Evolutionary conservation across 2,888 invertebrate genomes (phyloP).

Genomic region (Xylota sylvarum): DNA sequence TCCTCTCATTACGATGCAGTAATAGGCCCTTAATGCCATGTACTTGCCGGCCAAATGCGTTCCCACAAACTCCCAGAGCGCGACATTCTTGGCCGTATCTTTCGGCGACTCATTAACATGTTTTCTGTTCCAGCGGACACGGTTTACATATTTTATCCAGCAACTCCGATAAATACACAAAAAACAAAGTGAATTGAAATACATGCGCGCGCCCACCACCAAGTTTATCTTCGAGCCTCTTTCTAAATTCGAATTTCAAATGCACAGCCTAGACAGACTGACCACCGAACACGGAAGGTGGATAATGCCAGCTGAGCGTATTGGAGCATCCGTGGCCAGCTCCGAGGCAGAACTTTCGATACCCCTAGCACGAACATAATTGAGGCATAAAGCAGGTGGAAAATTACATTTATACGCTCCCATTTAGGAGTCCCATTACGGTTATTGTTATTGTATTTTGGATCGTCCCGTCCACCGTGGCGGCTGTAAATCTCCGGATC

Average conservation of each 20-base stretch:
- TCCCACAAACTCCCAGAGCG: conserved; percentile 68
- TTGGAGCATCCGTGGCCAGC: conserved; percentile 42
- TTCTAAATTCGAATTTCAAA: conserved; percentile 51
- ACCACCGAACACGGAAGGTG: conserved; percentile 48
- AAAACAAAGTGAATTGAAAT: conserved; percentile 60
- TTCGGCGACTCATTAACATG: conserved; percentile 72
- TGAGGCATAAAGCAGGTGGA: conserved; percentile 77
- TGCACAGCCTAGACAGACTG: conserved; percentile 49
- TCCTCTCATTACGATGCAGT: conserved; percentile 67
- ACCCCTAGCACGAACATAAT: conserved; percentile 72
- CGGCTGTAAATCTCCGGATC: conserved; percentile 70
- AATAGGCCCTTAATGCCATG: conserved; percentile 72
- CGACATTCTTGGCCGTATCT: conserved; percentile 68
- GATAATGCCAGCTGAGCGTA: conserved; percentile 63
- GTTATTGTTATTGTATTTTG: conserved; percentile 73
- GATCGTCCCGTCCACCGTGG: conserved; percentile 54
- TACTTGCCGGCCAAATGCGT: conserved; percentile 71
- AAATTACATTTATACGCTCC: conserved; percentile 75
- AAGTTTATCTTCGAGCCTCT: conserved; percentile 25
- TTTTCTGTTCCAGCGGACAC: conserved; percentile 74
- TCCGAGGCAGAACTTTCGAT: conserved; percentile 59
- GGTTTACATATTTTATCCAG: conserved; percentile 71
- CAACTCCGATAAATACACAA: conserved; percentile 44
- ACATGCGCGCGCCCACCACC: conserved; percentile 69
- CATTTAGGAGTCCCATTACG: conserved; percentile 71